phyloP scores from a whole-genome alignment of 2,113 vertebrate genomes.

The Tapirus terrestris region DNA sequence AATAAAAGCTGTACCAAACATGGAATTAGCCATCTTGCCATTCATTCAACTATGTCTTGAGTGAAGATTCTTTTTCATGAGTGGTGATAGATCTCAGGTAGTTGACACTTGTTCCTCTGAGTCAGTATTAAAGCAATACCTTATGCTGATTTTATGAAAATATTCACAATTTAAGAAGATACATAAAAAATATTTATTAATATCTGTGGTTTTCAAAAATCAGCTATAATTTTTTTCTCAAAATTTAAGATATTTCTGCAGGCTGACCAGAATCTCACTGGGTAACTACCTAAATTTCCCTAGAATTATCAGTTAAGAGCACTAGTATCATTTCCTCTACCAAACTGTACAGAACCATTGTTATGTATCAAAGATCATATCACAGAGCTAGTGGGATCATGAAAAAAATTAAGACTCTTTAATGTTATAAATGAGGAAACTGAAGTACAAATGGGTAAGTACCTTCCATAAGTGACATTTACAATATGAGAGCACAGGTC shows the following conservation, averaged over 20 bases:
- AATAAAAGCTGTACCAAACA: not conserved
- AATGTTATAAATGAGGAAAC: not conserved
- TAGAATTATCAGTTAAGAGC: not conserved
- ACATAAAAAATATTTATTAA: not conserved
- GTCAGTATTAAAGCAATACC: not conserved
- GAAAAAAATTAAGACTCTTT: not conserved
- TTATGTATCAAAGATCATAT: not conserved
- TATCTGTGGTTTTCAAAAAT: not conserved
- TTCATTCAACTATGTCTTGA: not conserved
- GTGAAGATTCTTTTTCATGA: not conserved
- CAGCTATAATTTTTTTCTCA: not conserved
- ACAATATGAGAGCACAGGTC: not conserved
- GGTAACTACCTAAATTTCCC: conserved; percentile 61
- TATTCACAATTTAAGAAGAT: not conserved
- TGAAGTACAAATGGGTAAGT: not conserved
- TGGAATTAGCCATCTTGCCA: not conserved
- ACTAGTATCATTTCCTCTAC: not conserved
- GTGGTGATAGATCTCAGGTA: not conserved
- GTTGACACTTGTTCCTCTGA: not conserved
- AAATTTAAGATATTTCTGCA: not conserved
- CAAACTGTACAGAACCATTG: not conserved
- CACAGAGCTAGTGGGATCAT: not conserved
- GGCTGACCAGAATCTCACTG: not conserved
- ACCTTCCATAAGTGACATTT: not conserved
- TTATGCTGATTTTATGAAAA: not conserved